Conservation (phyloP, 1,140 invertebrate species). For the Homalodisca vitripennis region DNA sequence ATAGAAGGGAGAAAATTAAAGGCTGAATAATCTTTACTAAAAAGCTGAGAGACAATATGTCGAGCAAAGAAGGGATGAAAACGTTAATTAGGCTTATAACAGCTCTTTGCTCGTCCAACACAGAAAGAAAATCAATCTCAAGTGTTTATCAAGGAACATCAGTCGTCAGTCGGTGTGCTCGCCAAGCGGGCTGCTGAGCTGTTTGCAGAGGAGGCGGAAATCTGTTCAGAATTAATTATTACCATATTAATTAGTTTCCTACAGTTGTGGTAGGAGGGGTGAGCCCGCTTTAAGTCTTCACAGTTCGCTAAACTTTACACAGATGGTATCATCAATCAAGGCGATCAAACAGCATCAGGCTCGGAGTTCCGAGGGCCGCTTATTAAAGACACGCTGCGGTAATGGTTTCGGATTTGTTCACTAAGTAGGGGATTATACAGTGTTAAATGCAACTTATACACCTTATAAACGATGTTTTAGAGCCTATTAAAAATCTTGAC, state of each 20-base stretch:
- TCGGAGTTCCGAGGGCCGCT: too few species aligned
- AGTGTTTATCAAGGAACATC: constrained; percentile 6
- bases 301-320: constrained; percentile 17
- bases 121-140: too few species aligned
- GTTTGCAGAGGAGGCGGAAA: neutral
- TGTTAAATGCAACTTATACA: neutral
- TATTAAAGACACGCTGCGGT: constrained; percentile 7
- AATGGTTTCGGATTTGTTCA: neutral
- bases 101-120: too few species aligned
- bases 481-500: neutral
- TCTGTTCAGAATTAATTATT: constrained; percentile 11
- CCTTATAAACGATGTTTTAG: neutral
- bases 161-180: too few species aligned
- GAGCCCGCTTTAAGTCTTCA: constrained; percentile 13
- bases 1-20: too few species aligned
- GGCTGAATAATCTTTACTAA: too few species aligned
- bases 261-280: constrained; percentile 10
- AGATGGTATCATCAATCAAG: constrained; percentile 10
- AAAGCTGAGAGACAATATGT: too few species aligned
- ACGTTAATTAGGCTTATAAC: too few species aligned
- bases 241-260: constrained; percentile 18
- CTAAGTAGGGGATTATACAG: neutral
- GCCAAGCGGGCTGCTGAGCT: constrained; percentile 5
- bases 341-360: neutral
- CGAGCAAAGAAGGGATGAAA: too few species aligned